These are phyloP conservation scores for Tamias sibiricus DNA, from an alignment of 2,113 vertebrate genomes.

Conservation along the genomic window DNA sequence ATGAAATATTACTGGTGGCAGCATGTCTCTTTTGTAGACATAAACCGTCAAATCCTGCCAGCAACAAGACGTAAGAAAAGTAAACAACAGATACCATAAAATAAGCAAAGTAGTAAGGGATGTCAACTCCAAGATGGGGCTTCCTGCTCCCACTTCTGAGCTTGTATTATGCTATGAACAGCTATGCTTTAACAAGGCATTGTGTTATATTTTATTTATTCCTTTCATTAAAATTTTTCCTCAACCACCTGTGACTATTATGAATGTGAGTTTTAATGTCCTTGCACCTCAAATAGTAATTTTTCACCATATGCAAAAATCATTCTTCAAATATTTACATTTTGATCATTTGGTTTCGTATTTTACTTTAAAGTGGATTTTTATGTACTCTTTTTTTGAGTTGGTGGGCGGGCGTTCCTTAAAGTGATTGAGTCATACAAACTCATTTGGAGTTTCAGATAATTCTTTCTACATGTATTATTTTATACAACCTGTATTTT, in stretches of 20 bases:
- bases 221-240: neutral
- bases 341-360: neutral
- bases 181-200: neutral
- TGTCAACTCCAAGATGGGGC: neutral
- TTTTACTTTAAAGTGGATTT: neutral
- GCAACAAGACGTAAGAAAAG: slow-evolving; percentile 13
- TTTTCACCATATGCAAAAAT: neutral
- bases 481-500: neutral
- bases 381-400: neutral
- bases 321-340: neutral
- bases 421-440: neutral
- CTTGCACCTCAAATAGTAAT: neutral
- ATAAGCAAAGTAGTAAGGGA: neutral
- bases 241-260: neutral
- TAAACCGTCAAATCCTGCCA: neutral
- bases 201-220: neutral
- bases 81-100: neutral
- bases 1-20: neutral
- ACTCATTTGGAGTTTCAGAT: neutral
- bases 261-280: neutral
- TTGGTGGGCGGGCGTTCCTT: neutral
- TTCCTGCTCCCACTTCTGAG: neutral
- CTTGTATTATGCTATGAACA: neutral
- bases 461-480: neutral
- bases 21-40: neutral